Evolutionary conservation across 2,888 invertebrate genomes (phyloP).

Genomic region (Cephus pygmeus): DNA sequence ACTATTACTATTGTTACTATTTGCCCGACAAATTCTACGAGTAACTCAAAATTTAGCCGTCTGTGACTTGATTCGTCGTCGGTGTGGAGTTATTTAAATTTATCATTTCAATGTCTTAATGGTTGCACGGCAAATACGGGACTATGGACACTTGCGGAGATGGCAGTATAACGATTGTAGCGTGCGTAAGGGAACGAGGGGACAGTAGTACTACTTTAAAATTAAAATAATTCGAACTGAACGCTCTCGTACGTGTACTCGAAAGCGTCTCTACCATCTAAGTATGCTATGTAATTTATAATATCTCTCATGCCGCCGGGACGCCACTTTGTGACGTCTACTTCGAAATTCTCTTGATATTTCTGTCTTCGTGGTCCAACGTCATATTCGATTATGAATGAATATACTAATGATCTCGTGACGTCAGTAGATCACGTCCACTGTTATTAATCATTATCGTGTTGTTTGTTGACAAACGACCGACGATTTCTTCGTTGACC

Average conservation of each 20-base stretch:
- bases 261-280: not conserved
- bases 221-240: slow-evolving; percentile 1
- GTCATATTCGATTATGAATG: not conserved
- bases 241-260: slow-evolving; percentile 8
- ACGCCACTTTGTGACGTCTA: not conserved
- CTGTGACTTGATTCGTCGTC: slow-evolving; percentile 20
- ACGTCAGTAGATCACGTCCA: not conserved
- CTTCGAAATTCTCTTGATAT: not conserved
- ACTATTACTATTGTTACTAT: not conserved
- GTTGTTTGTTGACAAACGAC: not conserved
- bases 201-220: slow-evolving; percentile 4
- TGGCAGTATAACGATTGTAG: slow-evolving; percentile 5
- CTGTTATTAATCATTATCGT: not conserved
- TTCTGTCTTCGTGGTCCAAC: not conserved
- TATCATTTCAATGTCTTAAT: slow-evolving; percentile 18
- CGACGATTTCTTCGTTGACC: not conserved
- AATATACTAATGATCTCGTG: not conserved
- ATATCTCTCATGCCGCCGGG: not conserved
- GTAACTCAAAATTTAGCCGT: slow-evolving; percentile 35
- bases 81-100: slow-evolving; percentile 25
- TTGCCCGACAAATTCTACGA: slow-evolving; percentile 45
- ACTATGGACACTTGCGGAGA: slow-evolving; percentile 8
- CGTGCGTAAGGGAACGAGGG: slow-evolving; percentile 1
- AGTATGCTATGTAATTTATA: not conserved
- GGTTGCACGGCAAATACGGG: slow-evolving; percentile 25